A percentile compares a stretch with the other conserved stretches of the same genome.
These are phyloP conservation scores for Drosophila pruinosa DNA, from an alignment of 1,140 invertebrate species.

Conservation along the genomic window DNA sequence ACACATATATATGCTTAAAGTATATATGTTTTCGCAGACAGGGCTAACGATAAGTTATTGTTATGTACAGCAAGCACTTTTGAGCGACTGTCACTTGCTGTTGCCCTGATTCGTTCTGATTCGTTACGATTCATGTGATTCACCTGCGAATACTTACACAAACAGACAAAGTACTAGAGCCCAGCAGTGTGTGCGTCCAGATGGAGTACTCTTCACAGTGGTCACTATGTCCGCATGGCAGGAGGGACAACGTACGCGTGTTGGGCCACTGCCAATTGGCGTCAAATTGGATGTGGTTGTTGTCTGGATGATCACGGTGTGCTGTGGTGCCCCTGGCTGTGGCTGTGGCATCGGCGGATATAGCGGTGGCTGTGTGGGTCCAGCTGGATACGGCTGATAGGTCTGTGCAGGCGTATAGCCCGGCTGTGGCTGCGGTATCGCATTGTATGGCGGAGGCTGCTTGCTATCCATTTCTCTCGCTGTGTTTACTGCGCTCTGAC, in stretches of 20 bases:
- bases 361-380: constrained; percentile 61
- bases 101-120: neutral
- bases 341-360: constrained; percentile 67
- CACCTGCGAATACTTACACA: constrained; percentile 82
- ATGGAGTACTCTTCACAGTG: constrained; percentile 83
- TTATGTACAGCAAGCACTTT: neutral
- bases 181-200: constrained; percentile 85
- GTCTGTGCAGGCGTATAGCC: constrained; percentile 69
- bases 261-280: constrained; percentile 83
- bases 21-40: neutral
- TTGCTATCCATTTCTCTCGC: constrained; percentile 60
- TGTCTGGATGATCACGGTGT: constrained; percentile 83
- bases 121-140: neutral
- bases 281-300: constrained; percentile 64
- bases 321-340: constrained; percentile 42
- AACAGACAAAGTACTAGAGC: constrained; percentile 85
- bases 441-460: constrained; percentile 84
- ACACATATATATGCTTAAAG: neutral
- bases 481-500: neutral
- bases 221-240: constrained; percentile 85
- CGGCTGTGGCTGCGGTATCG: constrained; percentile 82
- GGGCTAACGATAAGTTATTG: constrained; percentile 12
- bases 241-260: constrained; percentile 84
- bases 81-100: constrained; percentile 10
- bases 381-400: constrained; percentile 58